Conservation (phyloP, 2,888 invertebrate species). For the Zhuqinia jingwanae region DNA sequence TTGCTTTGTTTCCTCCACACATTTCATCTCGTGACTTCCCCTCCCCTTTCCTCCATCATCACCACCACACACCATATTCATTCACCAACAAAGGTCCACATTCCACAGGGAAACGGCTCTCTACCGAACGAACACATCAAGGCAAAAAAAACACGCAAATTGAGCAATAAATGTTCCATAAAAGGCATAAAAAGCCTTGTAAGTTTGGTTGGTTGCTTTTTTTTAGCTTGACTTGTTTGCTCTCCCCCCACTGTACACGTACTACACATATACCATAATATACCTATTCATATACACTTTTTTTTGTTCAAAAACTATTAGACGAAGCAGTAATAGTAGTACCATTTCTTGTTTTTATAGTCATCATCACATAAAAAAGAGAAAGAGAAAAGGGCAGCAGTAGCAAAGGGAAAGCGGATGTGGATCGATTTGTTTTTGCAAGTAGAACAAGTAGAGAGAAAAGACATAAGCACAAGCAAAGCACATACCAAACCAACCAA, state of each 20-base stretch:
- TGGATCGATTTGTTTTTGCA: constrained; percentile 65
- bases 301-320: neutral
- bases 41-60: neutral
- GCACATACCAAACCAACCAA: too few relatives aligned
- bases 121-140: neutral
- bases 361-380: neutral
- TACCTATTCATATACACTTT: too few relatives aligned
- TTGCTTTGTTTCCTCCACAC: too few relatives aligned
- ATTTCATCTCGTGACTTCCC: neutral
- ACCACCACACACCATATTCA: too few relatives aligned
- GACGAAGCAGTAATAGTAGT: neutral
- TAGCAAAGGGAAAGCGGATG: neutral
- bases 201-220: neutral
- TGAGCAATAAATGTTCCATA: constrained; percentile 48
- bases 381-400: too few relatives aligned
- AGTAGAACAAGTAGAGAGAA: neutral
- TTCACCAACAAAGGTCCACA: neutral
- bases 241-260: neutral
- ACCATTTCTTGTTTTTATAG: neutral
- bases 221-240: neutral
- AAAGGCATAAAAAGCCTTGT: constrained; percentile 28
- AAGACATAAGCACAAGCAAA: neutral
- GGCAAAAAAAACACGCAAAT: constrained; percentile 45
- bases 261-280: too few relatives aligned
- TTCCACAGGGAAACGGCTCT: neutral